Percentiles rank a stretch among this genome's conserved stretches.
Evolutionary conservation across 2,113 vertebrate species (phyloP).

Genomic region (Setophaga kirtlandii): DNA sequence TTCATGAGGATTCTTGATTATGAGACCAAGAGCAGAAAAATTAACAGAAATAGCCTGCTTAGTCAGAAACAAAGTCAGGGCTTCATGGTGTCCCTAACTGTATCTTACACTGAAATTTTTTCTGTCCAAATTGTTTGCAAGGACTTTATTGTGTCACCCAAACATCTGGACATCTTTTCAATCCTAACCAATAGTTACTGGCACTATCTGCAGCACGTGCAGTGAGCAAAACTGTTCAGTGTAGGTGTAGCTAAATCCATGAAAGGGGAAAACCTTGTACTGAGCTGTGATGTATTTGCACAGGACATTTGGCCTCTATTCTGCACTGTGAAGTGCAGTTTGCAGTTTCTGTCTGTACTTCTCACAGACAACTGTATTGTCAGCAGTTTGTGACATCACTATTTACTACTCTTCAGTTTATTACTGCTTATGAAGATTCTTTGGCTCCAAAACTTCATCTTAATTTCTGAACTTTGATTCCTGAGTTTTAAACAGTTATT

Average conservation of each 20-base stretch:
- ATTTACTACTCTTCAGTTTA: not conserved
- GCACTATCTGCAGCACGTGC: not conserved
- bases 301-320: not conserved
- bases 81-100: not conserved
- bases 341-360: not conserved
- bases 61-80: not conserved
- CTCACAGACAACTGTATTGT: not conserved
- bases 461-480: not conserved
- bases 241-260: not conserved
- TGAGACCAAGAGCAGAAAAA: not conserved
- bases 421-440: not conserved
- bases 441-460: not conserved
- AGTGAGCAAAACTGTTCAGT: not conserved
- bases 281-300: not conserved
- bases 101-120: not conserved
- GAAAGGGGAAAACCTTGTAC: not conserved
- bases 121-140: not conserved
- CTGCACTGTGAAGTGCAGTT: not conserved
- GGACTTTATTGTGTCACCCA: not conserved
- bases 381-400: not conserved
- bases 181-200: not conserved
- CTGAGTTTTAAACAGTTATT: not conserved
- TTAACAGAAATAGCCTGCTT: not conserved
- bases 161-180: not conserved
- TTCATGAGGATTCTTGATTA: not conserved